Conservation (phyloP, 92 coral and sea anemone species). For the Ricordea florida region DNA sequence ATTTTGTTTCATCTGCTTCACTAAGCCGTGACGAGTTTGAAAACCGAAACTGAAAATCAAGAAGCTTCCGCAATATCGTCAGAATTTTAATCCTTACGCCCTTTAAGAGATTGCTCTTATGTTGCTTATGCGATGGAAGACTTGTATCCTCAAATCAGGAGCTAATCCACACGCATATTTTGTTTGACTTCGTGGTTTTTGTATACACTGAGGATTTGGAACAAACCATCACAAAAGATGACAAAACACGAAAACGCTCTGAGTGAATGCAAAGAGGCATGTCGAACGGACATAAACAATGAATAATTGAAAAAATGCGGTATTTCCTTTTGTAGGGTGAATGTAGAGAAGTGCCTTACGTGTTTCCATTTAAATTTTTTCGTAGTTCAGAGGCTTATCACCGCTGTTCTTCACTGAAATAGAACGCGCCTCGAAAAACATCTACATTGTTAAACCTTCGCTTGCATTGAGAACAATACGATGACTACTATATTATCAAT, state of each 20-base stretch:
- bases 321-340: constrained; percentile 24
- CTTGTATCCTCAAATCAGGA: no score
- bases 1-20: background rate
- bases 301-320: constrained; percentile 25
- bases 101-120: no score
- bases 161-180: no score
- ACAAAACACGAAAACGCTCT: background rate
- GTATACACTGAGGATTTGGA: no score
- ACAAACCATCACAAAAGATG: no score
- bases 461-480: background rate
- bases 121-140: no score
- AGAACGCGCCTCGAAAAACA: no score
- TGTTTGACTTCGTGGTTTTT: no score
- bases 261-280: background rate
- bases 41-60: constrained; percentile 12
- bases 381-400: background rate
- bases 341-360: no score
- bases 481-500: constrained; percentile 3
- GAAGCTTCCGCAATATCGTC: no score
- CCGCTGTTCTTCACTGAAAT: background rate
- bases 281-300: constrained; percentile 3
- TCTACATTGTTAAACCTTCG: background rate
- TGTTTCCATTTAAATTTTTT: no score
- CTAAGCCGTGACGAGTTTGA: background rate
- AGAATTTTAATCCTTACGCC: no score